These are phyloP conservation scores for Paratrypauchen microcephalus DNA, from an alignment of 2,797 vertebrate species.

Conservation along the genomic window DNA sequence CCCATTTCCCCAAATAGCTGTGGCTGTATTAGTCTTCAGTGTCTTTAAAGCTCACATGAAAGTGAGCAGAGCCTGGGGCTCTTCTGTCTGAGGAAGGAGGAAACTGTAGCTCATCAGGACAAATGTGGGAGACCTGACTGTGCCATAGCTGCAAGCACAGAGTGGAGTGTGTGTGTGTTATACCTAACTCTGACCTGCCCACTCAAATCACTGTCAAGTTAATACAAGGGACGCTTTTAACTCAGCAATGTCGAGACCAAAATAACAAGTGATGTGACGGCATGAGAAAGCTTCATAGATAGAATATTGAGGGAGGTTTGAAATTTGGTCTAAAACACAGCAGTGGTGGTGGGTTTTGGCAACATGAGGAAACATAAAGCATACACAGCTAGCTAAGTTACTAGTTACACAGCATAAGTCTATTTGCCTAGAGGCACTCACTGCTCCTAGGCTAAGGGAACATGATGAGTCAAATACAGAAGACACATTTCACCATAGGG, in stretches of 20 bases:
- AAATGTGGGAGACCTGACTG: slow-evolving; percentile 27
- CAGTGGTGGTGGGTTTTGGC: not conserved
- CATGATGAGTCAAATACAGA: not conserved
- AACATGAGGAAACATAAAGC: too few relatives aligned
- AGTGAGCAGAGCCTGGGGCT: slow-evolving; percentile 34
- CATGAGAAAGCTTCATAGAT: slow-evolving; percentile 1
- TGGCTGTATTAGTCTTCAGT: slow-evolving; percentile 46
- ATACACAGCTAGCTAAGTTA: too few relatives aligned
- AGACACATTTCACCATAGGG: not conserved
- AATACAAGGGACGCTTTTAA: slow-evolving; percentile 7
- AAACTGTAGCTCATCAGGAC: slow-evolving; percentile 33
- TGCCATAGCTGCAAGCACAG: slow-evolving; percentile 8
- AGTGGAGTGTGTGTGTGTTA: slow-evolving; percentile 14
- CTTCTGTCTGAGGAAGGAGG: slow-evolving; percentile 28
- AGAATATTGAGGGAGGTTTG: not conserved
- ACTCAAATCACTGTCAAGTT: slow-evolving; percentile 17
- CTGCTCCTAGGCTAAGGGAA: not conserved
- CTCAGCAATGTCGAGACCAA: not conserved
- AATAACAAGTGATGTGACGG: not conserved
- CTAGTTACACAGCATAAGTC: too few relatives aligned
- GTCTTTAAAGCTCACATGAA: slow-evolving; percentile 46
- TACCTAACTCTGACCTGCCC: slow-evolving; percentile 10
- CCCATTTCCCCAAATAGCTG: slow-evolving; percentile 34
- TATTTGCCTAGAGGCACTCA: not conserved
- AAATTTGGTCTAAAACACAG: not conserved